Base-by-base conservation (phyloP, 2,797 vertebrate species). In the Myoxocephalus aenaeus region DNA sequence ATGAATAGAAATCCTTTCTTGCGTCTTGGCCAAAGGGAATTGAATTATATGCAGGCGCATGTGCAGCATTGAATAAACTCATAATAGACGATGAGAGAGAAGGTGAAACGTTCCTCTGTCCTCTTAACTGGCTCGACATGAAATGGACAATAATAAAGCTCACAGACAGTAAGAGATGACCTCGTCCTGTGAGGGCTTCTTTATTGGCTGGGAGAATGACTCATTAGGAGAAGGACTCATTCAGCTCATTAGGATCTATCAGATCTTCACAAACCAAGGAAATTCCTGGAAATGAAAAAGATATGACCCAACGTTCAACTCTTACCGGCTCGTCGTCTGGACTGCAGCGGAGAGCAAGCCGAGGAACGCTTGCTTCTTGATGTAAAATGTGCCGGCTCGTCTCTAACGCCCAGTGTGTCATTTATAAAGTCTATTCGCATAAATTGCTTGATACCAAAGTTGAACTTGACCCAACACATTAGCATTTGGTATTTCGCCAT, bases 101-200 rank as follows among this genome's bases (percentile, higher is more conserved):
- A 80, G 80, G 77, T 87, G 78, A 87, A 82, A 73, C 6, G 46
- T 48, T 66, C 69, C 58, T 82, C 75, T 79, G 87, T 89, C 87
- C 87, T 89, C 72, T 51, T 40, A 4, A 4, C 71, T 67, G 62
- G 48, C 69, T 84, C 76, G 6, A 64, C 64, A 56, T 76, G 76
- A 89, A 85, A 82, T n/a, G 77, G 85, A 79, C 46, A 58, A 77
- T 56, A 75, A 80, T 87, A 80, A 86, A 89, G 90, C 85, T 87
- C 75, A 9, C 51, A 53, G 87, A 80, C 85, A 71, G 44, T 73
- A 54, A 77, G 78, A 85, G 76, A 87, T 89, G 86, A 82, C 75
- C 86, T 32, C 32, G 32, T 32, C 32, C 32, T 32, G 3, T 70
- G 77, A 86, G 83, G 65, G 20, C 78, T 88, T 90, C 82, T 85